These are phyloP conservation scores for Helogale parvula DNA, from an alignment of 2,113 vertebrate genomes.

Conservation along the genomic window DNA sequence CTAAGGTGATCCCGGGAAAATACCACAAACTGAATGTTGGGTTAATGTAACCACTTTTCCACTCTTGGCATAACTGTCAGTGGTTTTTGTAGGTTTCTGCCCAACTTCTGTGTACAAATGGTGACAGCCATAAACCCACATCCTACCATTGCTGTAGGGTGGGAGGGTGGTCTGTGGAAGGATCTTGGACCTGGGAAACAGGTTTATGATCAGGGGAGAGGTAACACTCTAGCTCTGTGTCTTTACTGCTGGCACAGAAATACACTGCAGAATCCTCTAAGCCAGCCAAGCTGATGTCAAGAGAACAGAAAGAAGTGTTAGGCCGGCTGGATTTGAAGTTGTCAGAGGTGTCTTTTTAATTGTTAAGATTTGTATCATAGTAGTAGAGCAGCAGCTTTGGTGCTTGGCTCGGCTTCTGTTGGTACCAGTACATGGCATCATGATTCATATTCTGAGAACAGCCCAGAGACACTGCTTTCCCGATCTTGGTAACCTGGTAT, in stretches of 20 bases:
- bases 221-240: background rate
- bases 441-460: slow-evolving; percentile 44
- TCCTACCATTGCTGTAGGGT: background rate
- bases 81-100: background rate
- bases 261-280: background rate
- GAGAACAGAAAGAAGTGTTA: background rate
- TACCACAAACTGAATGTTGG: background rate
- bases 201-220: slow-evolving; percentile 43
- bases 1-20: background rate
- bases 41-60: background rate
- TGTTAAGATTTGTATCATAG: fast-evolving
- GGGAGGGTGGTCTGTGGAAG: background rate
- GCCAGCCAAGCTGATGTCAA: background rate
- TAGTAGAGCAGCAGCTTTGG: slow-evolving; percentile 40
- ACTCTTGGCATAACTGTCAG: background rate
- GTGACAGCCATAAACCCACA: background rate
- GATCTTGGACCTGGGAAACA: background rate
- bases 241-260: slow-evolving; percentile 55
- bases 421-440: slow-evolving; percentile 8
- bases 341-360: background rate
- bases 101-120: background rate
- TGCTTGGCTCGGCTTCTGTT: background rate
- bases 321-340: background rate
- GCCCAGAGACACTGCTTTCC: background rate
- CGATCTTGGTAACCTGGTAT: background rate